Conservation (phyloP, 2,113 vertebrate genomes). For the Burhinus bistriatus region DNA sequence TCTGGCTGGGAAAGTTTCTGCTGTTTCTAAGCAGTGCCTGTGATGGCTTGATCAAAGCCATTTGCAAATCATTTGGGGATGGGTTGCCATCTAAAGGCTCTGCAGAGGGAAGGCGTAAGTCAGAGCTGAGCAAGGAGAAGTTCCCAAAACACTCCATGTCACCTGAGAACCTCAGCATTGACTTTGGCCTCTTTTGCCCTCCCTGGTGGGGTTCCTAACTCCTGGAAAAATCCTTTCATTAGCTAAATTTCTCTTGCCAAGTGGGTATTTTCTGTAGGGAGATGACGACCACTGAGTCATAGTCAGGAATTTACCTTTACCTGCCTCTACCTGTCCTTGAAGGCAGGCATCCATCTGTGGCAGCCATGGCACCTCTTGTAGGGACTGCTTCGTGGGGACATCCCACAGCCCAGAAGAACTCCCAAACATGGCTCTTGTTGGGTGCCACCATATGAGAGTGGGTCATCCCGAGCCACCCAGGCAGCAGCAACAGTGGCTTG, state of each 20-base stretch:
- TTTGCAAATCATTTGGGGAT: not conserved
- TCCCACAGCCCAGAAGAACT: not conserved
- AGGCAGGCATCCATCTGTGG: not conserved
- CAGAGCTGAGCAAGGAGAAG: not conserved
- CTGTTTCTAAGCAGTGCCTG: not conserved
- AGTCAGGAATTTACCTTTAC: not conserved
- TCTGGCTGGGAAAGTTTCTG: not conserved
- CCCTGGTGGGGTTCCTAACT: not conserved
- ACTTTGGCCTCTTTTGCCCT: not conserved
- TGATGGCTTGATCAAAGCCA: not conserved
- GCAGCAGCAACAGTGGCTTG: not conserved
- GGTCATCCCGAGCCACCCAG: rapidly evolving
- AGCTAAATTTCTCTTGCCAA: not conserved
- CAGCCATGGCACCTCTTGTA: not conserved
- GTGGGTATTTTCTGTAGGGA: not conserved
- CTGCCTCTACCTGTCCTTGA: not conserved
- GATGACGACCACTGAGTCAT: not conserved
- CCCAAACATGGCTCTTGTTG: not conserved
- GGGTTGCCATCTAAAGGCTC: not conserved
- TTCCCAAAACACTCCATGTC: not conserved
- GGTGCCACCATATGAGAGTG: not conserved
- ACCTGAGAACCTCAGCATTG: not conserved
- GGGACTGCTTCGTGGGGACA: not conserved
- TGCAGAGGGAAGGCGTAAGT: not conserved
- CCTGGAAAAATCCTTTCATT: not conserved